Evolutionary conservation across 2,797 vertebrate species (phyloP).

Genomic region (Merluccius polli): DNA sequence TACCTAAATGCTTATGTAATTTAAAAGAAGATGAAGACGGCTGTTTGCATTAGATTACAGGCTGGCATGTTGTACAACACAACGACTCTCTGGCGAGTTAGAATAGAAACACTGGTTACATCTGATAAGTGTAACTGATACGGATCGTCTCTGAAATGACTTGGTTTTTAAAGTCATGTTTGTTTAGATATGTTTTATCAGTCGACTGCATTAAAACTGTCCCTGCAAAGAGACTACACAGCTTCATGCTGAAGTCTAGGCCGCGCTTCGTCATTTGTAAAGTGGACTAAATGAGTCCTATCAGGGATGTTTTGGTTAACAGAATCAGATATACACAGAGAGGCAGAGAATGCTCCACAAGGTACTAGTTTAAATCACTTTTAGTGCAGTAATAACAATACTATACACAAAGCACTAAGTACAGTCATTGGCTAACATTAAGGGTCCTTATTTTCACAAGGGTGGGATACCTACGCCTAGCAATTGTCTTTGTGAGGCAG

Average conservation of each 20-base stretch:
- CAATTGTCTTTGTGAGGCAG: background rate
- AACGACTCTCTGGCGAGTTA: background rate
- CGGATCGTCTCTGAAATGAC: background rate
- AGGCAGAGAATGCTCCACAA: background rate
- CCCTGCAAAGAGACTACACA: background rate
- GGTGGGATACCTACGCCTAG: background rate
- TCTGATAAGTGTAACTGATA: background rate
- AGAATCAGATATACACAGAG: background rate
- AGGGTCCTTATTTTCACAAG: background rate
- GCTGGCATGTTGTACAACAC: background rate
- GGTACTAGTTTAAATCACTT: background rate
- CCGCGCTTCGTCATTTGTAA: background rate
- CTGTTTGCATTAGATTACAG: background rate
- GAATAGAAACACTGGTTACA: background rate
- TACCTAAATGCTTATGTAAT: background rate
- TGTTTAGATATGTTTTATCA: background rate
- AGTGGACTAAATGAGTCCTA: background rate
- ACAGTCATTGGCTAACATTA: background rate
- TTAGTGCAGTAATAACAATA: background rate
- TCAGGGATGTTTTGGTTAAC: background rate
- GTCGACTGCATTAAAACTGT: background rate
- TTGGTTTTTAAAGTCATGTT: background rate
- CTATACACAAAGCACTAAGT: background rate
- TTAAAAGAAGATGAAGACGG: background rate
- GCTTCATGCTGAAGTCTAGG: background rate